phyloP scores from a whole-genome alignment of 2,797 vertebrate genomes.

The Hozukius guyotensis region DNA sequence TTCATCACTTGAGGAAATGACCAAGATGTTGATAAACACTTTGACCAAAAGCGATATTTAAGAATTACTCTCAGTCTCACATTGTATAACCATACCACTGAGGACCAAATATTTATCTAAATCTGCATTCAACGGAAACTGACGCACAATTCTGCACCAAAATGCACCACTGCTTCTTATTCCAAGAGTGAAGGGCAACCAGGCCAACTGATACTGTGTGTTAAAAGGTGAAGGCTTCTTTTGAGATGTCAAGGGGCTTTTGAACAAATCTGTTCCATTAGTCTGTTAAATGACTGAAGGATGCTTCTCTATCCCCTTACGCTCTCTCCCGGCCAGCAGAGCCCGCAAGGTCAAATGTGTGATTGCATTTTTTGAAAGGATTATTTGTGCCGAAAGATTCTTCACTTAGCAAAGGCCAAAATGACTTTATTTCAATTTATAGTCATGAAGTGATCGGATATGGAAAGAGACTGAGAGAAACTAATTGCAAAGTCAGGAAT shows the following conservation, averaged over 20 bases:
- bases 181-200: conserved; percentile 12
- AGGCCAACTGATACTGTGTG: conserved; percentile 15
- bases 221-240: conserved; percentile 48
- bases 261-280: conserved; percentile 56
- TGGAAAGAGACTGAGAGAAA: conserved; percentile 13
- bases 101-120: conserved; percentile 28
- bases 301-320: conserved; percentile 39
- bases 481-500: conserved; percentile 8
- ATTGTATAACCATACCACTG: not conserved
- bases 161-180: not conserved
- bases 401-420: not conserved
- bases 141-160: not conserved
- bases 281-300: conserved; percentile 56
- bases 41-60: conserved; percentile 35
- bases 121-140: conserved; percentile 20
- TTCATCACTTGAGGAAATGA: conserved; percentile 73
- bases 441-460: conserved; percentile 20
- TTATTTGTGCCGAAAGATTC: conserved; percentile 40
- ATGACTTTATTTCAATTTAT: conserved; percentile 47
- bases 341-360: conserved; percentile 59
- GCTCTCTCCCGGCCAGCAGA: conserved; percentile 22
- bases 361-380: conserved; percentile 53
- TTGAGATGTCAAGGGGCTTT: conserved; percentile 47
- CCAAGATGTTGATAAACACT: conserved; percentile 54
- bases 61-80: not conserved